Evolutionary conservation across 2,888 invertebrate species (phyloP), one percentile per base, ranked within the genome.

Genomic region (Epistrophe grossulariae): DNA sequence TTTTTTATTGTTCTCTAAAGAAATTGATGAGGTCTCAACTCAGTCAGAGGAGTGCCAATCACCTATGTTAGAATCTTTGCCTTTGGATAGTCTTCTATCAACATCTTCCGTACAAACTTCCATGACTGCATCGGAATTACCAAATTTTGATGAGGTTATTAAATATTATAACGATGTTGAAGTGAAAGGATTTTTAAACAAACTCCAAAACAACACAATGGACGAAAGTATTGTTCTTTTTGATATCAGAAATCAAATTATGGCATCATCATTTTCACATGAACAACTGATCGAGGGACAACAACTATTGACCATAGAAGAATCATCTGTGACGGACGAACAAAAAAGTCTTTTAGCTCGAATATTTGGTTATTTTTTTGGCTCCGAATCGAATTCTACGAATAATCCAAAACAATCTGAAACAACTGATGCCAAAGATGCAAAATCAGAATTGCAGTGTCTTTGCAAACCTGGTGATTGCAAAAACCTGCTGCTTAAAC

Each of bases 401-500:
- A 82, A 71, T 68, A 88, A 89, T 79, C 81, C 89, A 10, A 89
- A 79, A 7, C 80, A 79, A 11, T 80, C 77, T 43, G 79, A 72
- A 66, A 60, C 68, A 68, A 64, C 31, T 17, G 76, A 80, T 19
- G 19, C 4, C 31, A 31, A 64, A 28, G 45, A 60, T 35, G 89
- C 89, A 66, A 89, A 90, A 88, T 82, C 81, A 31, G 90, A 92
- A 74, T 89, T 92, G 17, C 78, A 84, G 64, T 90, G 89, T 66
- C 89, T 91, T 11, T 90, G 89, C 88, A 90, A 91, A 50, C 76
- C 91, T 15, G 90, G 90, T 19, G 91, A 92, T 72, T 91, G 91
- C 88, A 92, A 91, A 88, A 91, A 91, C 79, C 89, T 91, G 59
- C 81, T 92, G 57, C 83, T 93, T 24, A 92, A 92, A 89, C 89